Conservation (phyloP, 2,888 invertebrate species). For the Cybosia mesomella region DNA sequence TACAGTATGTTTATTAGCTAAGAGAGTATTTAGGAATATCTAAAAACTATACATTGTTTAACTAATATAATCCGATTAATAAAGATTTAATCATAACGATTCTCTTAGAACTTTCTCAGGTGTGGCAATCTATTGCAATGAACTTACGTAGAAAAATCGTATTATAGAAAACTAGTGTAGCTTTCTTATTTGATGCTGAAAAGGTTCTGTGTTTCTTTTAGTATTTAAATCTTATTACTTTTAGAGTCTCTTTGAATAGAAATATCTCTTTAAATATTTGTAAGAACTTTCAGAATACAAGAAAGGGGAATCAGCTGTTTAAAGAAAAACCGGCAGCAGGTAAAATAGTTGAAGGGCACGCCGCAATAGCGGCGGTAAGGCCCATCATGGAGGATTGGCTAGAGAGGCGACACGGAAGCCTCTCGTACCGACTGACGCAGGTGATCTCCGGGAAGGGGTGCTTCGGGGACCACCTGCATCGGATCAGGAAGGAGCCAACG, state of each 20-base stretch:
- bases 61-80: background rate
- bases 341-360: too few relatives aligned
- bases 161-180: background rate
- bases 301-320: background rate
- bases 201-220: background rate
- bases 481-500: too few relatives aligned
- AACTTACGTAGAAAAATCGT: background rate
- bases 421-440: too few relatives aligned
- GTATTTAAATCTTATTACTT: background rate
- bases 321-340: background rate
- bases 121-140: background rate
- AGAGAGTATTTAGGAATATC: too few relatives aligned
- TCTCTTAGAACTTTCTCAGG: background rate
- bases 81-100: background rate
- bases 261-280: background rate
- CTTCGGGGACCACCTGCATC: too few relatives aligned
- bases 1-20: background rate
- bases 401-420: too few relatives aligned
- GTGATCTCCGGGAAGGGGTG: too few relatives aligned
- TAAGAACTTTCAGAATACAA: background rate
- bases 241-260: background rate
- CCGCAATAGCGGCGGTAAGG: too few relatives aligned
- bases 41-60: background rate
- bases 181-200: background rate
- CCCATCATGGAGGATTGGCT: too few relatives aligned